Base-by-base conservation (phyloP, 1,140 invertebrate genomes). In the Gonioctena quinquepunctata region DNA sequence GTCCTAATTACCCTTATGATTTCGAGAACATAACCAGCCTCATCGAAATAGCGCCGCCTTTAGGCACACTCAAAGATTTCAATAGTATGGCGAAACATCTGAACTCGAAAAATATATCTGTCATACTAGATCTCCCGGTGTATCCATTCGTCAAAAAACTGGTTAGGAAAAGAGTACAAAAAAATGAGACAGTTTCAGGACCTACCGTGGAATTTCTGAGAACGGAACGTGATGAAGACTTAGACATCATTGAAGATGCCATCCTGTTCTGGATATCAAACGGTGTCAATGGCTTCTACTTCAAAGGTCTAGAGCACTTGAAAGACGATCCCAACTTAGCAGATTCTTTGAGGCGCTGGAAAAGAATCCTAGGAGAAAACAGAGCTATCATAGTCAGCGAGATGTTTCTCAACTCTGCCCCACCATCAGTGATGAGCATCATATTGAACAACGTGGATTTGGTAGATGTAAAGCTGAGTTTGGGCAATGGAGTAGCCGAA, bases 251-350 rank as follows among this genome's bases (percentile, higher is more conserved):
- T 1, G 86, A 87, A 59, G 76, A 83, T 48, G 88, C 89, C 0
- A 83, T 94, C 7, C 81, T 82, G 8, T 88, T 87, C 80, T 95
- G 93, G 93, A 67, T 86, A 1, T 72, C 83, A 2, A 83, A 87
- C 64, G 89, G 89, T 0, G 90, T 94, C 0, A 90, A 94, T 83
- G 93, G 94, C 0, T 93, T 95, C 80, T 94, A 94, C 82, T 82
- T 95, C 2, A 93, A 93, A 80, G 91, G 90, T 13, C 69, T 88
- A 1, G 83, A 86, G 27, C 76, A 84, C 64, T 85, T 83, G 64
- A 79, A 85, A 0, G 76, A 85, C 6, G 84, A 88, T 54, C 54
- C 71, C 2, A 78, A 80, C 52, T 86, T 88, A 71, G 69, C 71
- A 0, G 80, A 83, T 52, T 84, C 85, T 18, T 76, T 94, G 1